These are phyloP conservation scores for Elegia similella DNA, from an alignment of 2,888 invertebrate species.

Conservation along the genomic window DNA sequence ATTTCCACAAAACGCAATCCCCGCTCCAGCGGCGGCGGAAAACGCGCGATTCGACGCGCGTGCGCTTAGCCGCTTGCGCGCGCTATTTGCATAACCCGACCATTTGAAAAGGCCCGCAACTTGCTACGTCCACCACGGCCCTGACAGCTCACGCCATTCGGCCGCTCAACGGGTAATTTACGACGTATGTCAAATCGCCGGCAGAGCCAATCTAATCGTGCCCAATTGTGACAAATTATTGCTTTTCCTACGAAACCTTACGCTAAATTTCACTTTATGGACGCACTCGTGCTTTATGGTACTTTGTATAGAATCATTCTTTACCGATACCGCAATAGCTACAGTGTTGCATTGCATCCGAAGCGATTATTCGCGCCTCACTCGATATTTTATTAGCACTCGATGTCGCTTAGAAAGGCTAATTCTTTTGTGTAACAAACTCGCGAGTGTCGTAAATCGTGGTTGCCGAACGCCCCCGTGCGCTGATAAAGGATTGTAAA, in stretches of 20 bases:
- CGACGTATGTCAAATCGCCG: slow-evolving; percentile 78
- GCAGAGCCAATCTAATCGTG: slow-evolving; percentile 78
- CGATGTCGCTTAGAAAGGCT: slow-evolving; percentile 71
- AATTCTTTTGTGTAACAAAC: slow-evolving; percentile 68
- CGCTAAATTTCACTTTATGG: slow-evolving; percentile 71
- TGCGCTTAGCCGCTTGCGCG: slow-evolving; percentile 60
- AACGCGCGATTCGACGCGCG: slow-evolving; percentile 78
- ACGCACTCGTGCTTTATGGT: slow-evolving; percentile 48
- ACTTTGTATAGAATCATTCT: slow-evolving; percentile 53
- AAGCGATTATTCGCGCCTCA: slow-evolving; percentile 66
- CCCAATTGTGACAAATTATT: slow-evolving; percentile 81
- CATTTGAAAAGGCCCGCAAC: slow-evolving; percentile 42
- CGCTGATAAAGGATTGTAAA: slow-evolving; percentile 76
- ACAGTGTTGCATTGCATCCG: slow-evolving; percentile 62
- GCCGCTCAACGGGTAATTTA: slow-evolving; percentile 69
- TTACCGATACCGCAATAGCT: slow-evolving; percentile 37
- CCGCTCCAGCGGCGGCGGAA: slow-evolving; percentile 66
- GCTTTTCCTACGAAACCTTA: slow-evolving; percentile 79
- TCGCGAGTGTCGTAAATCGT: slow-evolving; percentile 65
- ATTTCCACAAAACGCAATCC: slow-evolving; percentile 75
- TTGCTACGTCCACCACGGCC: slow-evolving; percentile 27
- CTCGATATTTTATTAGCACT: slow-evolving; percentile 71
- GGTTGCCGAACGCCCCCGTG: slow-evolving; percentile 52
- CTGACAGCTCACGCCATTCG: slow-evolving; percentile 55
- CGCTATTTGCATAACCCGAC: slow-evolving; percentile 66